Evolutionary conservation across 2,797 vertebrate species (phyloP).

Genomic region (Cheirogaleus major): DNA sequence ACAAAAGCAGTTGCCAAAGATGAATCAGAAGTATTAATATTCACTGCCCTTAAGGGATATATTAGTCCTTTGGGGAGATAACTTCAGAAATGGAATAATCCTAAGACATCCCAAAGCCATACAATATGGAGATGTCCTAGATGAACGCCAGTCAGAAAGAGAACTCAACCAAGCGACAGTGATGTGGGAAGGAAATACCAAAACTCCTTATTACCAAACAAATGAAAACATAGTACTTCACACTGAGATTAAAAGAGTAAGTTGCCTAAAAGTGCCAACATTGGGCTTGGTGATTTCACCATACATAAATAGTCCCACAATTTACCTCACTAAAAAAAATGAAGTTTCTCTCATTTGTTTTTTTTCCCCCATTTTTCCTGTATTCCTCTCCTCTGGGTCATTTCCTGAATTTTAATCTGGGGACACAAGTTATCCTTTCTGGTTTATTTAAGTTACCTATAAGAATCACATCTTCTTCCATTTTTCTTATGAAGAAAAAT

Average conservation of each 20-base stretch:
- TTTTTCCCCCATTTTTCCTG: not conserved
- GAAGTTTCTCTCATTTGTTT: not conserved
- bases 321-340: not conserved
- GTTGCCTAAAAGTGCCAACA: not conserved
- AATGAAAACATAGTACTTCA: too few species aligned
- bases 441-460: not conserved
- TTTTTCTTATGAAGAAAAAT: not conserved
- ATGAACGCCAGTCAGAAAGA: not conserved
- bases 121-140: accelerated
- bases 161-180: accelerated
- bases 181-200: not conserved
- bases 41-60: not conserved
- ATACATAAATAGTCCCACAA: not conserved
- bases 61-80: not conserved
- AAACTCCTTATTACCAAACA: not conserved
- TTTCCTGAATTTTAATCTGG: not conserved
- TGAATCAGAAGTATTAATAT: not conserved
- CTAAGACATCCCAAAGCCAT: not conserved
- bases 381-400: not conserved
- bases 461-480: not conserved
- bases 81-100: not conserved
- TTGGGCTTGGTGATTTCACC: not conserved
- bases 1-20: too few species aligned
- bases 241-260: not conserved
- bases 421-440: not conserved